These are phyloP conservation scores for Acronicta leporina DNA, from an alignment of 2,888 invertebrate species.

Conservation along the genomic window DNA sequence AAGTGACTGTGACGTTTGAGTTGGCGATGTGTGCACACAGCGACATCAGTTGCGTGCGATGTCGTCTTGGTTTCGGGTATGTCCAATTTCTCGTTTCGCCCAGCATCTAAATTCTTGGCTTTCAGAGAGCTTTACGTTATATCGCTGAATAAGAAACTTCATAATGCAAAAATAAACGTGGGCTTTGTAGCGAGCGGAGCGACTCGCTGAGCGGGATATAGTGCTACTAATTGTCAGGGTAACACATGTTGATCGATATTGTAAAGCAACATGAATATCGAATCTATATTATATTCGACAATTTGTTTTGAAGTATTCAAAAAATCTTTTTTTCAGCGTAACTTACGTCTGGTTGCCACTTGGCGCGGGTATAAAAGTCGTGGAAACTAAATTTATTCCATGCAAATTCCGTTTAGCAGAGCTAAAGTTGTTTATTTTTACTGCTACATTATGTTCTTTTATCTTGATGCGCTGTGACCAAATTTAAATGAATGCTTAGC, in stretches of 20 bases:
- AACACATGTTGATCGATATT: slow-evolving; percentile 18
- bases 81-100: slow-evolving; percentile 68
- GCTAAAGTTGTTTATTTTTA: slow-evolving; percentile 44
- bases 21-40: slow-evolving; percentile 74
- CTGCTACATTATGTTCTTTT: slow-evolving; percentile 35
- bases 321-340: slow-evolving; percentile 10
- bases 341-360: slow-evolving; percentile 11
- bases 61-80: slow-evolving; percentile 84
- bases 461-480: slow-evolving; percentile 22
- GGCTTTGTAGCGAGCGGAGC: slow-evolving; percentile 46
- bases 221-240: slow-evolving; percentile 23
- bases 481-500: slow-evolving; percentile 30
- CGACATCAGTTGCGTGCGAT: slow-evolving; percentile 64
- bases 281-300: slow-evolving; percentile 1
- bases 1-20: slow-evolving; percentile 67
- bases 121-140: slow-evolving; percentile 56
- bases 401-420: slow-evolving; percentile 35
- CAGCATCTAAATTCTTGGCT: slow-evolving; percentile 66
- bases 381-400: slow-evolving; percentile 40
- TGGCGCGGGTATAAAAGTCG: slow-evolving; percentile 28
- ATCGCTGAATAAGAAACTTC: slow-evolving; percentile 51
- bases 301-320: slow-evolving; percentile 13
- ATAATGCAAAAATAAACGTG: slow-evolving; percentile 40
- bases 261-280: slow-evolving; percentile 4
- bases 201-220: slow-evolving; percentile 32